Evolutionary conservation across 2,113 vertebrate species (phyloP).

Genomic region (Coryphaenoides rupestris): DNA sequence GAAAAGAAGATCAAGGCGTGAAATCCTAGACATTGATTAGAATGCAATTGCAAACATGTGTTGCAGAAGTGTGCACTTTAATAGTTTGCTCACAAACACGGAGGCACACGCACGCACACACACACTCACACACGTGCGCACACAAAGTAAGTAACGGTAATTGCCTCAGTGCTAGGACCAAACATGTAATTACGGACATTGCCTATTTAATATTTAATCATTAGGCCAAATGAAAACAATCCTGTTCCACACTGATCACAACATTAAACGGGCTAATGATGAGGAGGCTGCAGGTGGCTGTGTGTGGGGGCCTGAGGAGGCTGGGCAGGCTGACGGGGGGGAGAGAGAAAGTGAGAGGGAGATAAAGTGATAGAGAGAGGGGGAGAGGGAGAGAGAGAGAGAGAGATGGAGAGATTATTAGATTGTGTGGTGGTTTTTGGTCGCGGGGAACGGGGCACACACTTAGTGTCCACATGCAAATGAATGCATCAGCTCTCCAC

Average conservation of each 20-base stretch:
- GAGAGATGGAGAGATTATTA: too few species aligned
- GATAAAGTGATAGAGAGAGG: neutral
- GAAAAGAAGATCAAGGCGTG: conserved; percentile 36
- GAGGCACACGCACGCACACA: conserved; percentile 16
- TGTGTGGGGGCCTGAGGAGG: conserved; percentile 42
- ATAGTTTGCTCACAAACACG: conserved; percentile 38
- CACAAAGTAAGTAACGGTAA: conserved; percentile 44
- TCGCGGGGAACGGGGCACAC: too few species aligned
- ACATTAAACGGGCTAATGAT: conserved; percentile 50
- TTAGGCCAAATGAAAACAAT: conserved; percentile 63
- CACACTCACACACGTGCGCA: conserved; percentile 17
- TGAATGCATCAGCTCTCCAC: too few species aligned
- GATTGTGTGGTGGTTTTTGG: too few species aligned
- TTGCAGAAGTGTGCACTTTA: conserved; percentile 50
- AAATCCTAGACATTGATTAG: conserved; percentile 55
- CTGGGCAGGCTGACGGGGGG: conserved; percentile 13
- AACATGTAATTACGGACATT: conserved; percentile 58
- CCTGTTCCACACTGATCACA: conserved; percentile 44
- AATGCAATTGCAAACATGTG: conserved; percentile 59
- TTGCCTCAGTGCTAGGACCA: conserved; percentile 55
- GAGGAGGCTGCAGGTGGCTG: conserved; percentile 32
- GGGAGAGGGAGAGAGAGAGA: conserved; percentile 1
- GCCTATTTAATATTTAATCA: conserved; percentile 69
- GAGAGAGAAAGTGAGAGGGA: conserved; percentile 12
- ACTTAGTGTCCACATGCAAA: too few species aligned